Evolutionary conservation across 2,797 vertebrate genomes (phyloP), one percentile per base, ranked within the genome.

Genomic region (Miichthys miiuy): DNA sequence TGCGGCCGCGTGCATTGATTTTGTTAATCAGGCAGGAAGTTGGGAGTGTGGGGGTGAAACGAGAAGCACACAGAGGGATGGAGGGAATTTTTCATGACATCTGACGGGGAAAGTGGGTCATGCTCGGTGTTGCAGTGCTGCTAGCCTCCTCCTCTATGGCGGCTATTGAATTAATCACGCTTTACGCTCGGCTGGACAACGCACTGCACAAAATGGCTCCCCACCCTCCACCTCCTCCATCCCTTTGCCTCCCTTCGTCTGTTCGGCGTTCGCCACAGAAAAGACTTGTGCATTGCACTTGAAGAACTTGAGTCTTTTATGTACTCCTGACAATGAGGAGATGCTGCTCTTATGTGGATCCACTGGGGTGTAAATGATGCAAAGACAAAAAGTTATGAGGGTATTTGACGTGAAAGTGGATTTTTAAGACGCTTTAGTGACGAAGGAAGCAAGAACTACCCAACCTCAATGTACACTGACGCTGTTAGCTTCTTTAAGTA

Each of bases 141-240:
- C 94, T 93, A 95, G 96, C 96, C 96, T 94, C 92, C 93, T 96
- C 96, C 96, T 96, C 96, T 93, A 95, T 94, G 95, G 96, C 93
- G 87, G 93, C 96, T 96, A 97, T 96, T 96, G 96, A 96, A 98
- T 98, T 97, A 97, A 96, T 95, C 96, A 97, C 94, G 96, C 96
- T 97, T 97, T 96, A 97, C 73, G 96, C 96, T 96, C 89, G 91
- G 84, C 88, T 89, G 92, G 94, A 93, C 94, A 57, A 91, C 87
- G 86, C 88, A 91, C 90, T 89, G 87, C 89, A 92, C 94, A 94
- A 94, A 96, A 86, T 94, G 93, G 90, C 93, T 89, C 80, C 82
- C 72, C 68, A 55, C 44, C 56, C 47, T 30, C 21, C 11, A 27
- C 42, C 56, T n/a, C 51, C 52, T 25, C 56, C 50, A 1, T 47